Percentiles rank a stretch among this genome's conserved stretches.
Conservation (phyloP, 2,797 vertebrate genomes). For the Eutrigla gurnardus region DNA sequence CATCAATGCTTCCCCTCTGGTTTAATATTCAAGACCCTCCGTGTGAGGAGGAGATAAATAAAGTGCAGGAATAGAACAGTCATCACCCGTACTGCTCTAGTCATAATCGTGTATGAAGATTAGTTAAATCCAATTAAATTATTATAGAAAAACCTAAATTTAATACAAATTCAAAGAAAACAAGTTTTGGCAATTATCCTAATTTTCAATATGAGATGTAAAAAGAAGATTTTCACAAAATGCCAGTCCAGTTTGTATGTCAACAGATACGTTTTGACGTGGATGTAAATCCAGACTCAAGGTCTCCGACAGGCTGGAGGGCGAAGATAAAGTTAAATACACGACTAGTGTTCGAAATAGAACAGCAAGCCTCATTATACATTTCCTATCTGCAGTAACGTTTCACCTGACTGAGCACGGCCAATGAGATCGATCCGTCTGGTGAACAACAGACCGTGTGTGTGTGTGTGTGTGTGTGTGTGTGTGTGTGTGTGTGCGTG, state of each 20-base stretch:
- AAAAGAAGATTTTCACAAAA: conserved; percentile 7
- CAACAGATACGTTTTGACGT: conserved; percentile 28
- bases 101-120: neutral
- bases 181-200: neutral
- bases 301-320: conserved; percentile 5
- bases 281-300: conserved; percentile 1
- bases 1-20: conserved; percentile 6
- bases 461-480: conserved; percentile 5
- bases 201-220: neutral
- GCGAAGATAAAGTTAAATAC: conserved; percentile 21
- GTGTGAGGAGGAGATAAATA: neutral
- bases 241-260: conserved; percentile 17
- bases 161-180: neutral
- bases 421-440: conserved; percentile 31
- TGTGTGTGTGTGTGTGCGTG: neutral
- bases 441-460: conserved; percentile 10
- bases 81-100: neutral
- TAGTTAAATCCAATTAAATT: neutral
- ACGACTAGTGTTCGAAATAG: conserved; percentile 17
- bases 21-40: conserved; percentile 8
- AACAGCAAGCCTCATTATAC: conserved; percentile 37
- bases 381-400: conserved; percentile 12
- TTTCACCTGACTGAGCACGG: conserved; percentile 25
- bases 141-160: neutral
- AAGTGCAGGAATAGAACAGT: conserved; percentile 3